phyloP scores from a whole-genome alignment of 2,113 vertebrate species.

The Platichthys stellatus region DNA sequence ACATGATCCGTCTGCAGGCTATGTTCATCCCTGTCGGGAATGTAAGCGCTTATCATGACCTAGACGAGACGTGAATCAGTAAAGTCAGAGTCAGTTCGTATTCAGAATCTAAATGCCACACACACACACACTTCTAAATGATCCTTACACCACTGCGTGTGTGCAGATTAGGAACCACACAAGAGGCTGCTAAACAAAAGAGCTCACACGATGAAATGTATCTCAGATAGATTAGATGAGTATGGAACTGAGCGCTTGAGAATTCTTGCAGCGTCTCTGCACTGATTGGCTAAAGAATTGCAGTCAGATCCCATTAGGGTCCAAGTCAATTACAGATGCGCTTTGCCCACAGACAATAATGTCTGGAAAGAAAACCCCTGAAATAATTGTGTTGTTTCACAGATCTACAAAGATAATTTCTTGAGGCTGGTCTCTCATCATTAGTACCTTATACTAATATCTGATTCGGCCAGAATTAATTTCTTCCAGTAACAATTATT shows the following conservation, averaged over 20 bases:
- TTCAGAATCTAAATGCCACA: not conserved
- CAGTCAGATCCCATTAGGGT: slow-evolving; percentile 47
- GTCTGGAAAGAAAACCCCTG: slow-evolving; percentile 8
- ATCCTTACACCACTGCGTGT: slow-evolving; percentile 32
- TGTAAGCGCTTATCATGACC: slow-evolving; percentile 40
- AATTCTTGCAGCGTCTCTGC: slow-evolving; percentile 29
- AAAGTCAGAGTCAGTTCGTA: slow-evolving; percentile 25
- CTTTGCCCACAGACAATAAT: slow-evolving; percentile 26
- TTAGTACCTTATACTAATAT: slow-evolving; percentile 11
- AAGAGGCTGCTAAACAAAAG: slow-evolving; percentile 49
- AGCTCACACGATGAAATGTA: slow-evolving; percentile 40
- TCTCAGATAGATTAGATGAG: slow-evolving; percentile 52
- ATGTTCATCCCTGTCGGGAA: slow-evolving; percentile 22
- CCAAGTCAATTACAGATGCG: slow-evolving; percentile 51
- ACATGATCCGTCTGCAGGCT: slow-evolving; percentile 45
- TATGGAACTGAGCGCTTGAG: slow-evolving; percentile 21
- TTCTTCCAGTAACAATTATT: not conserved
- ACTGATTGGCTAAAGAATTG: slow-evolving; percentile 46
- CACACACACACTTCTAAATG: slow-evolving; percentile 16
- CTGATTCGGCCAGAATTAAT: not conserved
- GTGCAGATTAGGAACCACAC: slow-evolving; percentile 48
- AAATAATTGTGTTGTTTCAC: slow-evolving; percentile 17
- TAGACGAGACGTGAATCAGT: slow-evolving; percentile 17
- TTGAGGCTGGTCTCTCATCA: slow-evolving; percentile 3
- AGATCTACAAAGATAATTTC: slow-evolving; percentile 5